Percentiles rank a stretch among this genome's conserved stretches.
These are phyloP conservation scores for Procambarus clarkii DNA, from an alignment of 1,140 invertebrate species.

Conservation along the genomic window DNA sequence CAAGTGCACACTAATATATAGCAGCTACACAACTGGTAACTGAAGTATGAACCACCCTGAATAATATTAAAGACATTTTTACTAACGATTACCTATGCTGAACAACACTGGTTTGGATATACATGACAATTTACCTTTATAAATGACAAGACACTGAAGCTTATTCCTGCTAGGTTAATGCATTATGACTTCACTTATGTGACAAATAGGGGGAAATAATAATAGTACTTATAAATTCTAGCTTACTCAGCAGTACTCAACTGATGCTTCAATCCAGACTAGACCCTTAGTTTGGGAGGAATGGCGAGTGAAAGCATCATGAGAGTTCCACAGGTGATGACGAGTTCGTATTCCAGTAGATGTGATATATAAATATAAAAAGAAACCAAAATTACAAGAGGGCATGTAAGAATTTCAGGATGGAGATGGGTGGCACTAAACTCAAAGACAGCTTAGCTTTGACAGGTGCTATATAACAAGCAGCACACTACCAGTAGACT, in stretches of 20 bases:
- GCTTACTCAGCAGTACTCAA: background rate
- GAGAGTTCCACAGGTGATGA: background rate
- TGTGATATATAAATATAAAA: background rate
- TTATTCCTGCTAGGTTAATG: background rate
- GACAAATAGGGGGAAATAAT: background rate
- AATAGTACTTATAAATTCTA: background rate
- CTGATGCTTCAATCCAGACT: constrained; percentile 5
- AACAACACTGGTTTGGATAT: too few species aligned
- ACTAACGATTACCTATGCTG: too few species aligned
- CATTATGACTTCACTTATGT: background rate
- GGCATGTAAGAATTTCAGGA: background rate
- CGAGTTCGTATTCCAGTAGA: background rate
- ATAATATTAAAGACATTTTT: background rate
- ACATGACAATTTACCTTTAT: too few species aligned
- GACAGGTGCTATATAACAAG: constrained; percentile 4
- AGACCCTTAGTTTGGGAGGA: constrained; percentile 11
- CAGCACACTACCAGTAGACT: background rate
- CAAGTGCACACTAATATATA: background rate
- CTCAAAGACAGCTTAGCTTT: background rate
- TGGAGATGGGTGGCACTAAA: background rate
- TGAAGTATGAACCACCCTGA: background rate
- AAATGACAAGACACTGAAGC: too few species aligned
- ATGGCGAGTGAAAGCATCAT: background rate
- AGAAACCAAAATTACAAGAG: background rate
- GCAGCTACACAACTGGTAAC: background rate